These are phyloP conservation scores for Venustaconcha ellipsiformis DNA, from an alignment of 1,140 invertebrate species.

Conservation along the genomic window DNA sequence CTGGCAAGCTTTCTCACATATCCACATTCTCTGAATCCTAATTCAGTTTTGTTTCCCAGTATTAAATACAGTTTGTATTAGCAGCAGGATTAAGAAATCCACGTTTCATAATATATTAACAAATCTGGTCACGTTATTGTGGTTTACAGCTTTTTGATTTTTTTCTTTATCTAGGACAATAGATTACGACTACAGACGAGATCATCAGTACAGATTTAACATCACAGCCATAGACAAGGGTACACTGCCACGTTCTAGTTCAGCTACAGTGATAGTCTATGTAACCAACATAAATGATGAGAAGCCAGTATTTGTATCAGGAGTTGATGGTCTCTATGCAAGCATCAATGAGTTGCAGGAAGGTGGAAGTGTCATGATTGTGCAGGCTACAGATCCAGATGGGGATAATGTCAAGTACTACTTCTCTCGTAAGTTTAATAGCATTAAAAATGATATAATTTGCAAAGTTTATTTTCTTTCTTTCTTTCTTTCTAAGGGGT, in stretches of 20 bases:
- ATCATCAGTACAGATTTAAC: conserved; percentile 58
- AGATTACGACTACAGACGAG: conserved; percentile 52
- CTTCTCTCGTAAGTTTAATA: conserved; percentile 49
- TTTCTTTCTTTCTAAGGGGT: neutral
- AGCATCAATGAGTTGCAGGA: conserved; percentile 93
- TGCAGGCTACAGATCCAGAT: conserved; percentile 93
- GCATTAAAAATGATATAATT: neutral
- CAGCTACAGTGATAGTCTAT: conserved; percentile 78
- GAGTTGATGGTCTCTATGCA: conserved; percentile 78
- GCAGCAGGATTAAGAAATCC: too few relatives aligned
- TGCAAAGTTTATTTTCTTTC: too few relatives aligned
- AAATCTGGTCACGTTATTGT: too few relatives aligned
- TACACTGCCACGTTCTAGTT: conserved; percentile 72
- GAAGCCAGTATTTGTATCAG: conserved; percentile 75
- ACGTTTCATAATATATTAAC: too few relatives aligned
- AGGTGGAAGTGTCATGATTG: conserved; percentile 90
- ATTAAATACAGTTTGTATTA: too few relatives aligned
- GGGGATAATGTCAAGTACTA: conserved; percentile 68
- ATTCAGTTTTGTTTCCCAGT: neutral
- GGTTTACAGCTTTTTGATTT: neutral
- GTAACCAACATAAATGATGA: conserved; percentile 67
- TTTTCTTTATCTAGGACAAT: conserved; percentile 41
- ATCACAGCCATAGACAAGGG: conserved; percentile 63
- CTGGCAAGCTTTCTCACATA: too few relatives aligned
- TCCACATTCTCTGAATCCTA: too few relatives aligned